Conservation (phyloP, 2,797 vertebrate species). For the Acrocephalus scirpaceus region DNA sequence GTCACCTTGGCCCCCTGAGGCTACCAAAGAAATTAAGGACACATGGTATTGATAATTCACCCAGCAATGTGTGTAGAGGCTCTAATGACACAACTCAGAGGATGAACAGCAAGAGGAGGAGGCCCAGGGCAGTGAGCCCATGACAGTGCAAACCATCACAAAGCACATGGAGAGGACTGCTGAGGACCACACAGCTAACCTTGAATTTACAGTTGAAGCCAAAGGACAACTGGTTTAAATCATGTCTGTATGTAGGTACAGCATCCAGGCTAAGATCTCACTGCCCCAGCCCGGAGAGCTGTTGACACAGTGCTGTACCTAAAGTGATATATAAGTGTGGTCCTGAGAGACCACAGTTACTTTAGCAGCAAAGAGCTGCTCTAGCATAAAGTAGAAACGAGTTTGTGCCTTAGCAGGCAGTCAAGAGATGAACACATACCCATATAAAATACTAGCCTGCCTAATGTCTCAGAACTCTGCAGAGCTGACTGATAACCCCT, state of each 20-base stretch:
- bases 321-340: not conserved
- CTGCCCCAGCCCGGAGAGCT: not conserved
- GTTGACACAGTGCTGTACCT: not conserved
- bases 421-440: not conserved
- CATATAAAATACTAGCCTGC: not conserved
- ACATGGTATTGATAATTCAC: rapidly evolving
- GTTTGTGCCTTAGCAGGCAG: not conserved
- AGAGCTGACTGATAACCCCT: not conserved
- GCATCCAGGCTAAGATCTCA: not conserved
- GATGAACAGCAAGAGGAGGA: not conserved
- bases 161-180: not conserved
- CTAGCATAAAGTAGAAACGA: not conserved
- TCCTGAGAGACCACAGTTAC: not conserved
- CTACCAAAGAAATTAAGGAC: not conserved
- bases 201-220: not conserved
- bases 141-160: not conserved
- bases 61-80: not conserved
- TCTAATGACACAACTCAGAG: not conserved
- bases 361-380: not conserved
- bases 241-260: not conserved
- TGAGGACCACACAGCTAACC: not conserved
- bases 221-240: slow-evolving; percentile 7
- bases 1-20: not conserved
- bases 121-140: not conserved
- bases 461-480: not conserved